A percentile compares a stretch with the other conserved stretches of the same genome.
phyloP scores from a whole-genome alignment of 2,113 vertebrate species.

The Collichthys lucidus region DNA sequence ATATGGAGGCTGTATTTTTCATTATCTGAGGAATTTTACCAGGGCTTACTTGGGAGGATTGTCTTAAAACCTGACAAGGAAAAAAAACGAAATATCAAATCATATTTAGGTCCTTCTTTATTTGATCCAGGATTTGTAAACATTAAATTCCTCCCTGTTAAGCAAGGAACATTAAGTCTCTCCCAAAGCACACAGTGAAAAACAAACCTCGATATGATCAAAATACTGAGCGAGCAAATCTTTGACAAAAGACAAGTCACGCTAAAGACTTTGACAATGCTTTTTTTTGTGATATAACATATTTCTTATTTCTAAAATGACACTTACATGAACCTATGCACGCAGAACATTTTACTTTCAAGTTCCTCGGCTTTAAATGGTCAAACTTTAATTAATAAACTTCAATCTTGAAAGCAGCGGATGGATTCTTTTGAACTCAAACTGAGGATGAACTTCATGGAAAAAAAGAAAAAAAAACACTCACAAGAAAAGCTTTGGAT shows the following conservation, averaged over 20 bases:
- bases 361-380: slow-evolving; percentile 10
- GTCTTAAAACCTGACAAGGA: not conserved
- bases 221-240: not conserved
- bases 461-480: not conserved
- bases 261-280: not conserved
- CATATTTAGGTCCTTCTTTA: not conserved
- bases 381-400: slow-evolving; percentile 37
- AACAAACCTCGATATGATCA: not conserved
- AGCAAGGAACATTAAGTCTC: not conserved
- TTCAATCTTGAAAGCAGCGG: slow-evolving; percentile 8
- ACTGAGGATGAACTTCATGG: not conserved
- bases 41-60: not conserved
- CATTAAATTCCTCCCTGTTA: not conserved
- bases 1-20: not conserved
- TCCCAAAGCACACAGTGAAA: not conserved
- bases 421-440: slow-evolving; percentile 22
- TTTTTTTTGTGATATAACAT: not conserved
- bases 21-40: not conserved
- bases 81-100: not conserved
- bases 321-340: not conserved
- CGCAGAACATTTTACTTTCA: not conserved
- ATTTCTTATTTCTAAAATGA: not conserved
- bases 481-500: not conserved
- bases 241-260: not conserved
- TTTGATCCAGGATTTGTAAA: slow-evolving; percentile 8